Evolutionary conservation across 1,140 invertebrate species (phyloP).

Genomic region (Whitmania pigra): DNA sequence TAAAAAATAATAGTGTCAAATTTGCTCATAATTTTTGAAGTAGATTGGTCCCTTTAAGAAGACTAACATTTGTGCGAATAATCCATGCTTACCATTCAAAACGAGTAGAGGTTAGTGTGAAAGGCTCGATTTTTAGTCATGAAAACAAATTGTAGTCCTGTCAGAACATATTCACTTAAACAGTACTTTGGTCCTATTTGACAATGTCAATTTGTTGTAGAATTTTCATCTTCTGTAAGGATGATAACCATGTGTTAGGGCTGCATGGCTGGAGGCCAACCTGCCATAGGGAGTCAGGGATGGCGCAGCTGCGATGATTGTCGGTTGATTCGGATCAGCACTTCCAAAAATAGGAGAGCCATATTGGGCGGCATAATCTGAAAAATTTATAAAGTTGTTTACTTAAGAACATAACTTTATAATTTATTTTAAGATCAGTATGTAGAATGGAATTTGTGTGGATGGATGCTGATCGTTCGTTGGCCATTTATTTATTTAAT

Average conservation of each 20-base stretch:
- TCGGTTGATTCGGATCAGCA: neutral
- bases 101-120: no score
- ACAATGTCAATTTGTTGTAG: neutral
- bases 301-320: neutral
- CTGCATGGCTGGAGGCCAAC: neutral
- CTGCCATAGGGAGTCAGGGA: neutral
- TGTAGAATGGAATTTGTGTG: no score
- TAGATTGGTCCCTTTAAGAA: no score
- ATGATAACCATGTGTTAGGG: neutral
- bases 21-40: no score
- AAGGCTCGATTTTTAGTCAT: no score
- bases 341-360: slow-evolving; percentile 2
- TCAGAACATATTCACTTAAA: no score
- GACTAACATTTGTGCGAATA: no score
- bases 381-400: neutral
- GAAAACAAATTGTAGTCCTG: no score
- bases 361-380: neutral
- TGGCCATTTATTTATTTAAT: no score
- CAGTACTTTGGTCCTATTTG: no score
- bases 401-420: neutral
- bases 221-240: slow-evolving; percentile 3
- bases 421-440: neutral
- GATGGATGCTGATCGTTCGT: neutral
- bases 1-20: no score
- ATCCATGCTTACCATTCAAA: no score